phyloP scores from a whole-genome alignment of 1,140 invertebrate species.

The Drosophila setifemur region DNA sequence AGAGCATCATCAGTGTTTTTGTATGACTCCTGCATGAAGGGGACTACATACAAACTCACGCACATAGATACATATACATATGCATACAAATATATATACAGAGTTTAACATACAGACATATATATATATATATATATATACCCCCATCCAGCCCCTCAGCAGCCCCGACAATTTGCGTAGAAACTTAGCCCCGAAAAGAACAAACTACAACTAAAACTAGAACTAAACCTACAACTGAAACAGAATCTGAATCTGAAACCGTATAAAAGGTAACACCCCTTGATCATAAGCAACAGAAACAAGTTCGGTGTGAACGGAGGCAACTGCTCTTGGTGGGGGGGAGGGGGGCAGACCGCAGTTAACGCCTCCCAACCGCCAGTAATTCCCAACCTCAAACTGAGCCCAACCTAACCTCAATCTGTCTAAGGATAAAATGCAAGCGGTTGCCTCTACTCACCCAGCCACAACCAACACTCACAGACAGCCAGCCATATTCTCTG shows the following conservation, averaged over 20 bases:
- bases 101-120: slow-evolving; percentile 52
- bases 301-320: slow-evolving; percentile 28
- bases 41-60: slow-evolving; percentile 46
- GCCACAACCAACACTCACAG: slow-evolving; percentile 8
- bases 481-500: slow-evolving; percentile 5
- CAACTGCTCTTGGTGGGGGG: slow-evolving; percentile 6
- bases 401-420: slow-evolving; percentile 55
- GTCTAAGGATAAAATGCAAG: slow-evolving; percentile 45
- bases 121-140: slow-evolving; percentile 28
- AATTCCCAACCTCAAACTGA: slow-evolving; percentile 16
- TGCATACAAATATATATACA: slow-evolving; percentile 47
- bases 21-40: slow-evolving; percentile 66
- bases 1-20: slow-evolving; percentile 70
- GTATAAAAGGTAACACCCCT: slow-evolving; percentile 47
- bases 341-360: background rate
- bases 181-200: background rate
- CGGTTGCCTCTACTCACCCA: slow-evolving; percentile 45
- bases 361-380: background rate
- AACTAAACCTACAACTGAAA: too few species aligned
- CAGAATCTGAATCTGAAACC: too few species aligned
- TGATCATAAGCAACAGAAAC: slow-evolving; percentile 44
- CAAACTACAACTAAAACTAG: slow-evolving; percentile 37
- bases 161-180: background rate
- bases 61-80: slow-evolving; percentile 54
- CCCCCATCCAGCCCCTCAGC: slow-evolving; percentile 7